A percentile compares a stretch with the other conserved stretches of the same genome.
Evolutionary conservation across 2,113 vertebrate species (phyloP).

Genomic region (Gadus chalcogrammus): DNA sequence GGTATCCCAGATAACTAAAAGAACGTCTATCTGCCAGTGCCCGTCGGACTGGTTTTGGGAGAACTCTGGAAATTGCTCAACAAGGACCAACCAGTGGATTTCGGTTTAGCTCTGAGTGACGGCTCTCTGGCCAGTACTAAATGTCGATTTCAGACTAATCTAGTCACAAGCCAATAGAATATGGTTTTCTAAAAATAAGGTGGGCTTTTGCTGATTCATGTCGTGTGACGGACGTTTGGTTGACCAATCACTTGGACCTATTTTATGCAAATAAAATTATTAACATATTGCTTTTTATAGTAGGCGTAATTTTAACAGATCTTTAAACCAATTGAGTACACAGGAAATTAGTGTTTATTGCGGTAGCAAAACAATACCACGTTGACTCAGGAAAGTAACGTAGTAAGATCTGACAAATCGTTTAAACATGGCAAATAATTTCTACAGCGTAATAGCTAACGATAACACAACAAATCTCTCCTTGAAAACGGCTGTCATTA

Average conservation of each 20-base stretch:
- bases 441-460: too few species aligned
- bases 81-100: constrained; percentile 26
- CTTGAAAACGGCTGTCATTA: too few species aligned
- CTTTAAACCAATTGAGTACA: constrained; percentile 25
- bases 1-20: constrained; percentile 19
- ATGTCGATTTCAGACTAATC: background rate
- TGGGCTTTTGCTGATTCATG: constrained; percentile 13
- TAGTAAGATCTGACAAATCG: background rate
- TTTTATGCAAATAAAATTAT: too few species aligned
- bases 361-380: constrained; percentile 43
- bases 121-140: constrained; percentile 34
- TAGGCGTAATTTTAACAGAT: background rate
- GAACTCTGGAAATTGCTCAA: constrained; percentile 5
- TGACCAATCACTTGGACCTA: background rate
- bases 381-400: constrained; percentile 4
- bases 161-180: constrained; percentile 13
- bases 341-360: constrained; percentile 20
- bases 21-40: background rate
- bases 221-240: background rate
- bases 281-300: too few species aligned
- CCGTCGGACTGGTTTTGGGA: constrained; percentile 18
- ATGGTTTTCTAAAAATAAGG: background rate
- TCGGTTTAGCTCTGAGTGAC: constrained; percentile 12
- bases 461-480: too few species aligned
- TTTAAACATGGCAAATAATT: too few species aligned